A percentile compares a stretch with the other conserved stretches of the same genome.
Evolutionary conservation across 2,888 invertebrate species (phyloP).

Genomic region (Dynastes hyllus): DNA sequence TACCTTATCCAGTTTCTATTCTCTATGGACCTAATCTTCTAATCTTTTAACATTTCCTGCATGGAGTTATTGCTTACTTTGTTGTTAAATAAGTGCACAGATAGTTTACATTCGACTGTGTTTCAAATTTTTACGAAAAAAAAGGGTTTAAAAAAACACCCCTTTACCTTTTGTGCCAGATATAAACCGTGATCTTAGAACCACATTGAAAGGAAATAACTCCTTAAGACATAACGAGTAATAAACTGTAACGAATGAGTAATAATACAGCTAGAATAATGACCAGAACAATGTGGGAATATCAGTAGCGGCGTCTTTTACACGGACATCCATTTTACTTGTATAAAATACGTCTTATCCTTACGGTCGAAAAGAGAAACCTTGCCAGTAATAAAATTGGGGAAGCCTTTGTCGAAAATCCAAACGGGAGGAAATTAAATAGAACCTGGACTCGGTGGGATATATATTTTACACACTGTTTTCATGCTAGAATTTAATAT

Average conservation of each 20-base stretch:
- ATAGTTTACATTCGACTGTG: no score
- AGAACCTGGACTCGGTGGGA: constrained; percentile 54
- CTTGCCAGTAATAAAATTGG: constrained; percentile 43
- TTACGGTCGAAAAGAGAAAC: constrained; percentile 39
- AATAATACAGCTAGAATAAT: constrained; percentile 13
- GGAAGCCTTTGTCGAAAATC: constrained; percentile 48
- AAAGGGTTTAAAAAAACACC: no score
- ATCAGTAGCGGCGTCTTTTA: neutral
- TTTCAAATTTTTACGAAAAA: no score
- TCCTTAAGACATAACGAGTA: neutral
- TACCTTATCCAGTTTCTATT: no score
- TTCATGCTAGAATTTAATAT: constrained; percentile 53
- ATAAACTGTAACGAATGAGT: constrained; percentile 3
- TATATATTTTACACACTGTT: constrained; percentile 53
- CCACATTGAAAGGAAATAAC: neutral
- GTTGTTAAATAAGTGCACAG: no score
- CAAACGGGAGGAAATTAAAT: constrained; percentile 55
- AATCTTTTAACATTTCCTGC: no score
- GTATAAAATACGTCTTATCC: constrained; percentile 24
- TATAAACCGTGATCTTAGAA: neutral
- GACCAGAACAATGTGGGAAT: constrained; percentile 20
- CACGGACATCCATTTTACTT: neutral
- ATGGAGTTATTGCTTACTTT: no score
- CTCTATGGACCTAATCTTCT: no score
- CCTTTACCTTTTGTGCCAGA: no score